Evolutionary conservation across 2,113 vertebrate species (phyloP).

Genomic region (Picathartes gymnocephalus): DNA sequence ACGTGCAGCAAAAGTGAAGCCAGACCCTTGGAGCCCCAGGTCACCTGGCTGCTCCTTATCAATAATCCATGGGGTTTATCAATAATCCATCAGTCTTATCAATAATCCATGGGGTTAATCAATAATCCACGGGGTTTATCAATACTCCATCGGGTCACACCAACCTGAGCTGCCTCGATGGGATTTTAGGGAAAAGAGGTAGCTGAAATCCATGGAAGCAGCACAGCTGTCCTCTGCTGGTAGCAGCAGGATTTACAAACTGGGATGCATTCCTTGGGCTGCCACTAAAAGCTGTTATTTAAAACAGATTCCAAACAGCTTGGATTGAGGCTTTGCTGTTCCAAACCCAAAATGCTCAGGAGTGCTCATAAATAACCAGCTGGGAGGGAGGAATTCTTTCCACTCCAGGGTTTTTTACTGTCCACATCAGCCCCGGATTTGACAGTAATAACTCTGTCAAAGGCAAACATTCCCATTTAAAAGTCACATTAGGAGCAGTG

Average conservation of each 20-base stretch:
- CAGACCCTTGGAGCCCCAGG: not conserved
- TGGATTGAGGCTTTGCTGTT: not conserved
- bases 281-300: not conserved
- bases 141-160: not conserved
- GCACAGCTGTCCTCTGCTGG: conserved; percentile 39
- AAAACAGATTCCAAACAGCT: not conserved
- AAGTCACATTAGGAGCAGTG: not conserved
- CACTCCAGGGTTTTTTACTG: not conserved
- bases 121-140: not conserved
- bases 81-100: not conserved
- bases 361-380: not conserved
- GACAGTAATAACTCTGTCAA: not conserved
- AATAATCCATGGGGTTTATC: not conserved
- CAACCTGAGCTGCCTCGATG: not conserved
- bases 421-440: not conserved
- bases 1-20: fast-evolving
- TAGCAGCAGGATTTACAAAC: not conserved
- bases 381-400: conserved; percentile 17
- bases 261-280: not conserved
- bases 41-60: not conserved
- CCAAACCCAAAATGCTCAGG: not conserved
- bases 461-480: not conserved
- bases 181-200: not conserved
- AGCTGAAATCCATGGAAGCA: not conserved
- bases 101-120: not conserved